Conservation (phyloP, 1,140 invertebrate species). For the Pantala flavescens region DNA sequence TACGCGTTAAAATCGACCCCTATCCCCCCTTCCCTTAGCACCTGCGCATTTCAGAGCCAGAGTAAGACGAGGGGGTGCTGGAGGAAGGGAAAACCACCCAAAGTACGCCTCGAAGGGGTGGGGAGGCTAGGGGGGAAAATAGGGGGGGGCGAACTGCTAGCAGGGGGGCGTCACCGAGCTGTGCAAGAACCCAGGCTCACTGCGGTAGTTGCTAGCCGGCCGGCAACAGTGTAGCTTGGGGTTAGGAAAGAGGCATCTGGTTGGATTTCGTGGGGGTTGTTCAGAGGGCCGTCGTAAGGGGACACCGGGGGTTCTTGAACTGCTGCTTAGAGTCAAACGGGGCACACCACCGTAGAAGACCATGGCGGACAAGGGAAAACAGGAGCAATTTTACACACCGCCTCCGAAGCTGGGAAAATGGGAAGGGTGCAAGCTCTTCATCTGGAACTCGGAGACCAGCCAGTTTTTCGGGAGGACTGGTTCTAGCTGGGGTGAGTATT, state of each 20-base stretch:
- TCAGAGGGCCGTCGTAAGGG: too few relatives aligned
- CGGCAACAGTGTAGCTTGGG: background rate
- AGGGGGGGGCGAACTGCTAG: too few relatives aligned
- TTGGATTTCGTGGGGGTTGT: too few relatives aligned
- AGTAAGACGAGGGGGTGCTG: background rate
- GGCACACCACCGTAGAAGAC: background rate
- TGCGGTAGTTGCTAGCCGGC: constrained; percentile 5
- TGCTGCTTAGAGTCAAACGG: too few relatives aligned
- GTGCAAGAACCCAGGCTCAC: background rate
- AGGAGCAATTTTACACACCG: constrained; percentile 51
- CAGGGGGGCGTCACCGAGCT: too few relatives aligned
- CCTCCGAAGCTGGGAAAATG: constrained; percentile 71
- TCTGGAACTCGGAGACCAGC: constrained; percentile 80
- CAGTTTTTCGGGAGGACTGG: constrained; percentile 80
- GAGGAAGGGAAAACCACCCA: background rate
- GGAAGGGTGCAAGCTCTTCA: constrained; percentile 70
- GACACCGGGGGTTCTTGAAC: too few relatives aligned
- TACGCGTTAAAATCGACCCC: background rate
- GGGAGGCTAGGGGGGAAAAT: too few relatives aligned
- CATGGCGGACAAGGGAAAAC: constrained; percentile 27
- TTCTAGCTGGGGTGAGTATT: constrained; percentile 77
- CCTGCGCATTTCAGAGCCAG: background rate
- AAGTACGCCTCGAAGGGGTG: too few relatives aligned
- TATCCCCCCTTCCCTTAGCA: background rate
- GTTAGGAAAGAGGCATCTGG: background rate